These are phyloP conservation scores for Tholera decimalis DNA, from an alignment of 2,888 invertebrate species.

Conservation along the genomic window DNA sequence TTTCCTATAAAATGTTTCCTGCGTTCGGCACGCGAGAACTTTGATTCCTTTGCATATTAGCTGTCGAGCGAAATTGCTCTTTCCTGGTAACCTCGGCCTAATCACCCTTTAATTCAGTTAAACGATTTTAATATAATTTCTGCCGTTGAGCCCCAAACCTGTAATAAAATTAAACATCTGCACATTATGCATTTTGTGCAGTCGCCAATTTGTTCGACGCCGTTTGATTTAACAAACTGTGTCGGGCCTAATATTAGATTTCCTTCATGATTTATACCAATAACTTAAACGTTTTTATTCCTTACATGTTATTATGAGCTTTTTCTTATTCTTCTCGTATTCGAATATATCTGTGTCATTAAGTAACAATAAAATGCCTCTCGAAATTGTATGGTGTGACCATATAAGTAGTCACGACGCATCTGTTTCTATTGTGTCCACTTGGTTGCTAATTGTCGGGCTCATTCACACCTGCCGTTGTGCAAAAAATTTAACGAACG, in stretches of 20 bases:
- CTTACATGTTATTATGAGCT: constrained; percentile 49
- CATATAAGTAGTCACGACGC: constrained; percentile 59
- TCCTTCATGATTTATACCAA: constrained; percentile 75
- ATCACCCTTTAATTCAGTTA: constrained; percentile 83
- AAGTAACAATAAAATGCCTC: constrained; percentile 46
- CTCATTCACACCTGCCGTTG: constrained; percentile 76
- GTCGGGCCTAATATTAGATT: constrained; percentile 75
- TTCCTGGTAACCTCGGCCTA: constrained; percentile 77
- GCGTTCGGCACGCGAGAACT: constrained; percentile 53
- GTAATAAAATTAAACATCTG: constrained; percentile 88
- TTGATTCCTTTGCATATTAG: constrained; percentile 38
- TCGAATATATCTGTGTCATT: constrained; percentile 42
- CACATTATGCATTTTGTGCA: constrained; percentile 87
- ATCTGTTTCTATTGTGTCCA: constrained; percentile 73
- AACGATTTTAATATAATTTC: constrained; percentile 87
- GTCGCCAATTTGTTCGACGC: constrained; percentile 82
- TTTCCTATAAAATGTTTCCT: constrained; percentile 49
- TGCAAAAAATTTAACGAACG: constrained; percentile 77
- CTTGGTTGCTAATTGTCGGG: constrained; percentile 71
- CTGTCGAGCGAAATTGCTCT: constrained; percentile 71
- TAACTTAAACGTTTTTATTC: constrained; percentile 72
- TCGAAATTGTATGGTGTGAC: constrained; percentile 55
- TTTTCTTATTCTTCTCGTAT: constrained; percentile 42
- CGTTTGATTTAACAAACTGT: constrained; percentile 86
- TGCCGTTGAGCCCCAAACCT: constrained; percentile 77